Evolutionary conservation across 2,113 vertebrate species (phyloP).

Genomic region (Porphyrio hochstetteri): DNA sequence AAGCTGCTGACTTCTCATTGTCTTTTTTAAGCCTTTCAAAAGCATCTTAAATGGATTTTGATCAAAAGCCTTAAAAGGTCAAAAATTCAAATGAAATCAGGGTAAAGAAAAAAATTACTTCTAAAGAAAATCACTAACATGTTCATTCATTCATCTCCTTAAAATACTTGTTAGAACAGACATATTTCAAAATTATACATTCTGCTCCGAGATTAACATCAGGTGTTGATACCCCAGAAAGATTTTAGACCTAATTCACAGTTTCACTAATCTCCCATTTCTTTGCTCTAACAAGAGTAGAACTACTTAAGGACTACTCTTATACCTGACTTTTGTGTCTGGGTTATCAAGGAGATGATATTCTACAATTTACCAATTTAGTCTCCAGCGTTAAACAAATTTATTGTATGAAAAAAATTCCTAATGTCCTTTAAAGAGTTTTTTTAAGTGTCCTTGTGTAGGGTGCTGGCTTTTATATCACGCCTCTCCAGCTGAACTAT

Average conservation of each 20-base stretch:
- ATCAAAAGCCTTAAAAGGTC: slow-evolving; percentile 25
- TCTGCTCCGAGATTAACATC: not conserved
- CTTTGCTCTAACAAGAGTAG: not conserved
- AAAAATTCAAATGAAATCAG: slow-evolving; percentile 1
- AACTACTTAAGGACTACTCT: not conserved
- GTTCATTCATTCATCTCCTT: not conserved
- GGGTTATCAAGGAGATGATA: not conserved
- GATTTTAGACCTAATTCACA: not conserved
- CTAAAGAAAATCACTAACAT: not conserved
- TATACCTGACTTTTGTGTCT: not conserved
- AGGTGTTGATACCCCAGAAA: not conserved
- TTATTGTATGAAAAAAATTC: not conserved
- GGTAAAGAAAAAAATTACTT: slow-evolving; percentile 24
- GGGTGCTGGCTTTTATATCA: not conserved
- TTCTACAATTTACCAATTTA: not conserved
- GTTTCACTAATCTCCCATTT: not conserved
- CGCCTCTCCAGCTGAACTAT: not conserved
- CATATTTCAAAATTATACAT: not conserved
- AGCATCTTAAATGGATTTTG: slow-evolving; percentile 16
- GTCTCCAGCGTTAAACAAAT: not conserved
- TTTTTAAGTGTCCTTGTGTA: not conserved
- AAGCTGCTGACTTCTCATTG: not conserved
- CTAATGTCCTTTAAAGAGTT: not conserved
- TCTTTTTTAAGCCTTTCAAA: not conserved
- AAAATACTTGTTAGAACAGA: not conserved